Base-by-base conservation (phyloP, 2,797 vertebrate genomes). In the Lacerta agilis region DNA sequence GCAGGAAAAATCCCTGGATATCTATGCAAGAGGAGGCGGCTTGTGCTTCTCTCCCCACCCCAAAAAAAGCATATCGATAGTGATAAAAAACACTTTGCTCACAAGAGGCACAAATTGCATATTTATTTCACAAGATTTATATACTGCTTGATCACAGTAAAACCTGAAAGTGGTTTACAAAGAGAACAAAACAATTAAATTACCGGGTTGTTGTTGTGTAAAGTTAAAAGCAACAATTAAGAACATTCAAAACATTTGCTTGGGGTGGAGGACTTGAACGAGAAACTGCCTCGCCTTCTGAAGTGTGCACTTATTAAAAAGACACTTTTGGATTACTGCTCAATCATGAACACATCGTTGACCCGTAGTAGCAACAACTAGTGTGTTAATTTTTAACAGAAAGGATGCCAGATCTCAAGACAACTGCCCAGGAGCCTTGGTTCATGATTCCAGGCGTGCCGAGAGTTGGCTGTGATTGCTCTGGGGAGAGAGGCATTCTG, bases 381-480 rank as follows among this genome's bases (percentile, higher is more conserved):
- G 79, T 23, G 23, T 45, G 78, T 81, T 81, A 43, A 64, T 73
- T 41, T 86, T 86, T 80, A 86, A 61, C 61, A 4, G 13, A 36
- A 3, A 8, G 18, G 25, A 61, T 61, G 11, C 43, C n/a, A 3
- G 76, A 55, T 58, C 33, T 43, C 33, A 55, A 38, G 7, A 11
- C 3, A 20, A 8, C 33, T 5, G 23, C 3, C 23, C 29, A 11
- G 8, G 64, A 73, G n/a, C 55, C 27, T 15, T 33, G 23, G 17
- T 67, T 33, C 36, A 1, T 6, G 64, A 71, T 38, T 78, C 49
- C 18, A 43, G 64, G 18, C 83, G 17, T 43, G 61, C 15, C 10
- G 17, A 20, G 36, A 36, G 61, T 67, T 33, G 8, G 20, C 25
- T 58, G 41, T 41, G 25, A 66, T 69, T 18, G 23, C 36, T 55